Evolutionary conservation across 2,113 vertebrate genomes (phyloP), one percentile per base, ranked within the genome.

Genomic region (Athene cunicularia): DNA sequence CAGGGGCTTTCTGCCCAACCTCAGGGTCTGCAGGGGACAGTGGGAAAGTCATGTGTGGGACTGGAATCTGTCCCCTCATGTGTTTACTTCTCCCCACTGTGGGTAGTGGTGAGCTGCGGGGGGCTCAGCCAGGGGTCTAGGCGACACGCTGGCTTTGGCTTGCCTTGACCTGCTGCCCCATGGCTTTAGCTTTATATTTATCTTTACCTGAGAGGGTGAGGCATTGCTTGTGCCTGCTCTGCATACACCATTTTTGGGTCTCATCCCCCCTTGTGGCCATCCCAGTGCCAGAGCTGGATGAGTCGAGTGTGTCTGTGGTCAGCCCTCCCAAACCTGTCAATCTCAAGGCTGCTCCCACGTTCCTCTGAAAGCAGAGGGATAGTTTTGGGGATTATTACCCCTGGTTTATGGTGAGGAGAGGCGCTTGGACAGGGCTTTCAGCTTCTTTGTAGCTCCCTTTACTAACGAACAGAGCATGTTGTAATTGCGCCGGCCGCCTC

Each of bases 331-430:
- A 33, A 43, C 6, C 0, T 6, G 17, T 28, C 17, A 4, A 14
- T 12, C 14, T 45, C 0, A 0, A 5, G 17, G 3, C 50, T 70
- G 39, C 23, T 87, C 7, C 45, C 7, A 3, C 3, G 0, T 14
- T 70, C 49, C 53, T 76, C 55, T 5, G 4, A 30, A 66, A 64
- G 80, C 75, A 70, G 35, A 30, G 20, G 21, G 23, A 6, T 37
- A 3, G 7, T 56, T 79, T 37, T 4, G 1, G 53, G 35, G 32
- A 4, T 45, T 23, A 17, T 32, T 37, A 11, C 7, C 50, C 24
- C 23, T 62, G 12, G 3, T 73, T 71, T 53, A 14, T 22, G 64
- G 23, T 5, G 17, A 66, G 32, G 6, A 1, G 6, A 74, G 17
- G 10, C 5, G 5, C 56, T 67, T 27, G 39, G 26, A 8, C 58